Evolutionary conservation across 2,888 invertebrate genomes (phyloP).

Genomic region (Biston betularia): DNA sequence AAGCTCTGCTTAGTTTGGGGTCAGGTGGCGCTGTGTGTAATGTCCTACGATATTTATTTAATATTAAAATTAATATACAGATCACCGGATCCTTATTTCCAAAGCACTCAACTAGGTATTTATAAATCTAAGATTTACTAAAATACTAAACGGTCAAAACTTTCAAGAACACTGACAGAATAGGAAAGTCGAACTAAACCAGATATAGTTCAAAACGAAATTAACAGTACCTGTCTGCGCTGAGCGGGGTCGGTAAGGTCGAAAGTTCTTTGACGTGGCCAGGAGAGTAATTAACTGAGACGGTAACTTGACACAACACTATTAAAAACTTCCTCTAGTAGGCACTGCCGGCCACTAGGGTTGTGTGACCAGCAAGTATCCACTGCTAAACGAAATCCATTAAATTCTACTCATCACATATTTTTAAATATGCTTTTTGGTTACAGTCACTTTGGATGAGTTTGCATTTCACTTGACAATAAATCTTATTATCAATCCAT

Average conservation of each 20-base stretch:
- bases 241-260: conserved; percentile 36
- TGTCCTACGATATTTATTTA: too few species aligned
- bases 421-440: too few species aligned
- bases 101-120: not conserved
- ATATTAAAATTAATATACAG: too few species aligned
- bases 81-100: not conserved
- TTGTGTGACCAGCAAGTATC: conserved; percentile 3
- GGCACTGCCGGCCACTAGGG: conserved; percentile 2
- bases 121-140: not conserved
- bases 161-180: not conserved
- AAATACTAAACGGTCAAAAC: not conserved
- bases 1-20: too few species aligned
- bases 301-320: conserved; percentile 54
- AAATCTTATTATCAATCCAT: too few species aligned
- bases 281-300: conserved; percentile 54
- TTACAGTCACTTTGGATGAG: not conserved
- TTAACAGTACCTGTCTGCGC: conserved; percentile 10
- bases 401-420: not conserved
- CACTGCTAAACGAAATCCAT: not conserved
- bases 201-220: conserved; percentile 16
- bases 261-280: conserved; percentile 36
- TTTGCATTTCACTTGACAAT: too few species aligned
- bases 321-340: conserved; percentile 55
- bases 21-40: too few species aligned
- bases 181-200: not conserved